phyloP scores from a whole-genome alignment of 1,140 invertebrate genomes.

The Aphis craccivora region DNA sequence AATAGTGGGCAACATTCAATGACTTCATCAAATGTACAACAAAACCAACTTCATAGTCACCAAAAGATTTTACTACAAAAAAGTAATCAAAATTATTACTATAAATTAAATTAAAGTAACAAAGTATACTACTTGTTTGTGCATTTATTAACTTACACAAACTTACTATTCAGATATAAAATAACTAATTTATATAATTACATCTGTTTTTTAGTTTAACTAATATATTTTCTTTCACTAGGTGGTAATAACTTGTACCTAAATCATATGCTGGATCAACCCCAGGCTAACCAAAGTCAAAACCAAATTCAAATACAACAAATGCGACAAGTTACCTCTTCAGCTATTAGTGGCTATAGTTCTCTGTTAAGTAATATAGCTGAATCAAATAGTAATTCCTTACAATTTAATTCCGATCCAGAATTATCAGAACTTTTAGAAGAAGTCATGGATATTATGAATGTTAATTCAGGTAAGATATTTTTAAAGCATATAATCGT shows the following conservation, averaged over 20 bases:
- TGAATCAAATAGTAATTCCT: slow-evolving; percentile 5
- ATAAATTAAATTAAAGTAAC: background rate
- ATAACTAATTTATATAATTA: background rate
- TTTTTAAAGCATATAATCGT: background rate
- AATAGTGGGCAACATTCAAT: slow-evolving; percentile 36
- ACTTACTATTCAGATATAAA: background rate
- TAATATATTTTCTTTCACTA: background rate
- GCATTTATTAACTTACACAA: background rate
- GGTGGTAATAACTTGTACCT: background rate
- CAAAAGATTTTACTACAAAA: background rate
- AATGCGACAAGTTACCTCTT: slow-evolving; percentile 35
- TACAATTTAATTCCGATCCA: slow-evolving; percentile 41
- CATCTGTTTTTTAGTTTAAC: background rate
- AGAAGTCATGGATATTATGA: slow-evolving; percentile 50
- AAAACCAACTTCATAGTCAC: background rate
- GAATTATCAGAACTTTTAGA: slow-evolving; percentile 45
- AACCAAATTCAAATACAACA: background rate
- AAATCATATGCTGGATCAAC: slow-evolving; percentile 41
- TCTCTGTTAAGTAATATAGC: background rate
- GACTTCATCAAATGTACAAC: background rate
- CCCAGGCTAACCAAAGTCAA: background rate
- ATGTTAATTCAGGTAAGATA: slow-evolving; percentile 18
- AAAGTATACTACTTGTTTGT: background rate
- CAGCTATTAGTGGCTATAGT: background rate
- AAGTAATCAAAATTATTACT: background rate